Percentiles rank a stretch among this genome's conserved stretches.
Evolutionary conservation across 2,113 vertebrate species (phyloP).

Genomic region (Lanius ludovicianus): DNA sequence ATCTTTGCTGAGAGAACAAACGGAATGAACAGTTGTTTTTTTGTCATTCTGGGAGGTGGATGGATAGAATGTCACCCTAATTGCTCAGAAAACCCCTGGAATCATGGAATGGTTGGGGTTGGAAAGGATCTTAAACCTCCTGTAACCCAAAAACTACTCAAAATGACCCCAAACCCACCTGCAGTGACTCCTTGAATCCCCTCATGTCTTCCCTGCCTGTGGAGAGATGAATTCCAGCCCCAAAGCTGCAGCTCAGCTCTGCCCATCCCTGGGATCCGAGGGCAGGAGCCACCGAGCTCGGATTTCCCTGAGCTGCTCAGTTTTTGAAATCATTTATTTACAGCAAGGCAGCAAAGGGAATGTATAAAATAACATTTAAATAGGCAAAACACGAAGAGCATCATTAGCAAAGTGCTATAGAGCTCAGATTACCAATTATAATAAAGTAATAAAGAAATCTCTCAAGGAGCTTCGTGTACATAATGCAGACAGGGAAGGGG

Average conservation of each 20-base stretch:
- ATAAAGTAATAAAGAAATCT: conserved; percentile 39
- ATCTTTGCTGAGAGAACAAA: background rate
- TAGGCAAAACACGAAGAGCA: conserved; percentile 28
- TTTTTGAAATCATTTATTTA: conserved; percentile 8
- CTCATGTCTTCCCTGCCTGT: background rate
- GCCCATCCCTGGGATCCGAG: background rate
- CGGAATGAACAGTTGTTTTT: rapidly evolving
- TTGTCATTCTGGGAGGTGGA: background rate
- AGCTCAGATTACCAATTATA: conserved; percentile 54
- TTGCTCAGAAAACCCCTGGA: background rate
- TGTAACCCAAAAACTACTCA: rapidly evolving
- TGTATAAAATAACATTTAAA: conserved; percentile 28
- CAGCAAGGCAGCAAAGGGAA: background rate
- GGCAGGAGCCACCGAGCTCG: background rate
- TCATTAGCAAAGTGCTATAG: conserved; percentile 47
- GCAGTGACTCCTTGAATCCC: background rate
- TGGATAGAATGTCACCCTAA: no score
- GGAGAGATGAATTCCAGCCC: background rate
- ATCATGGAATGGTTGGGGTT: background rate
- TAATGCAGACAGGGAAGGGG: background rate
- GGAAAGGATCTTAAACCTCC: background rate
- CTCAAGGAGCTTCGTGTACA: conserved; percentile 7
- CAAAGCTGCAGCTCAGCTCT: background rate
- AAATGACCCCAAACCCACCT: background rate
- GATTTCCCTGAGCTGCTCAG: background rate